These are phyloP conservation scores for Acanthococcus lagerstroemiae DNA, from an alignment of 2,888 invertebrate genomes.

Conservation along the genomic window DNA sequence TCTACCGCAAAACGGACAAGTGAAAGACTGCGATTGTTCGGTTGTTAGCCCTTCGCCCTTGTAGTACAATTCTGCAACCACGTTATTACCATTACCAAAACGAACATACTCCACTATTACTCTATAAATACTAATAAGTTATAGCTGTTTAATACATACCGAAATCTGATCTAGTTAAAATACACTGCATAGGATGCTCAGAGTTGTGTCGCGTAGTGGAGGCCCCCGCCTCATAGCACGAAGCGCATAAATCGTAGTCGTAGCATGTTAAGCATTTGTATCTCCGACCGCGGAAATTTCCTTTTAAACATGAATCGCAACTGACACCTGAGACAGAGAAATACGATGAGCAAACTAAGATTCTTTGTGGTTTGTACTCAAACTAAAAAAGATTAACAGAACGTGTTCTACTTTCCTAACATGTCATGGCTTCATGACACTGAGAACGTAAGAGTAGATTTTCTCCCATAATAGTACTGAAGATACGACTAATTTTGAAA, in stretches of 20 bases:
- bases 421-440: background rate
- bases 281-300: conserved; percentile 92
- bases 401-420: background rate
- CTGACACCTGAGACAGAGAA: conserved; percentile 68
- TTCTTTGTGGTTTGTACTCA: background rate
- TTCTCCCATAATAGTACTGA: background rate
- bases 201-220: conserved; percentile 85
- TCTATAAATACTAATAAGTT: background rate
- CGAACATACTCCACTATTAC: background rate
- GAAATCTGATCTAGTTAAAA: conserved; percentile 91
- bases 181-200: conserved; percentile 98
- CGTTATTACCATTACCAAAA: background rate
- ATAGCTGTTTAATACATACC: conserved; percentile 48
- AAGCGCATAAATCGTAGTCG: conserved; percentile 96
- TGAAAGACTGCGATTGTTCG: conserved; percentile 91
- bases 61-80: conserved; percentile 86
- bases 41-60: conserved; percentile 84
- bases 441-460: background rate
- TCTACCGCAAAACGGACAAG: conserved; percentile 93
- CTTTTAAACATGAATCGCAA: conserved; percentile 98
- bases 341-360: background rate
- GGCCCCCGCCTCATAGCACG: conserved; percentile 87
- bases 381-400: background rate
- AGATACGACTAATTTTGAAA: background rate
- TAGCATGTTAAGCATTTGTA: conserved; percentile 99